phyloP scores from a whole-genome alignment of 2,797 vertebrate species.

The Octomys mimax region DNA sequence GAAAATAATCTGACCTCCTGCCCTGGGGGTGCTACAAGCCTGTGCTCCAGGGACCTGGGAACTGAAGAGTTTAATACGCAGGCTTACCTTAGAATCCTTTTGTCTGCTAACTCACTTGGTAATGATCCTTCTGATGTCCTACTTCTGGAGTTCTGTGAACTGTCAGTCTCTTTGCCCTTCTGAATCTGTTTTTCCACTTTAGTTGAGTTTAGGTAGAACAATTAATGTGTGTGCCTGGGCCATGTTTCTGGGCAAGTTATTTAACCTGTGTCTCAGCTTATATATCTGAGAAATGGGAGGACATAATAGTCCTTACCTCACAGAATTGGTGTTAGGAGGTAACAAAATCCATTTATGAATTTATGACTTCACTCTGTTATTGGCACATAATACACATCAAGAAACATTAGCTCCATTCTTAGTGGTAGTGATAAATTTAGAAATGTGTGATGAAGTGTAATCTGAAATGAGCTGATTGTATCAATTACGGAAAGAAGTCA shows the following conservation, averaged over 20 bases:
- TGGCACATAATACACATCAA: not conserved
- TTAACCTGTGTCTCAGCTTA: constrained; percentile 42
- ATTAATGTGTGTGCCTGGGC: not conserved
- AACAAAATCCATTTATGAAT: not conserved
- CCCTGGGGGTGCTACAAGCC: not conserved
- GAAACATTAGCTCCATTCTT: not conserved
- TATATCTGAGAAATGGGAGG: not conserved
- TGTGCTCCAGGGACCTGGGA: not conserved
- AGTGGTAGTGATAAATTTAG: not conserved
- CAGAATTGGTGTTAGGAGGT: not conserved
- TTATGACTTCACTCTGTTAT: not conserved
- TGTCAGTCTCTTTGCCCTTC: not conserved
- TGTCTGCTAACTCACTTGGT: not conserved
- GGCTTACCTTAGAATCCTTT: not conserved
- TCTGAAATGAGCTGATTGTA: not conserved
- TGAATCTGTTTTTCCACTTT: constrained; percentile 3
- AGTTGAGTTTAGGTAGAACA: not conserved
- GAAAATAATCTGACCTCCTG: not conserved
- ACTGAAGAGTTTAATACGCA: not conserved
- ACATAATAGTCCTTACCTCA: not conserved
- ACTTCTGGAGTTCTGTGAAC: constrained; percentile 24
- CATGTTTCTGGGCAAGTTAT: not conserved
- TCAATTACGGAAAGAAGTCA: not conserved
- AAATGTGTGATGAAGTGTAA: not conserved
- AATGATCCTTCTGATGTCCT: not conserved